Percentiles rank a stretch among this genome's conserved stretches.
phyloP scores from a whole-genome alignment of 2,888 invertebrate species.

The Chesias legatella region DNA sequence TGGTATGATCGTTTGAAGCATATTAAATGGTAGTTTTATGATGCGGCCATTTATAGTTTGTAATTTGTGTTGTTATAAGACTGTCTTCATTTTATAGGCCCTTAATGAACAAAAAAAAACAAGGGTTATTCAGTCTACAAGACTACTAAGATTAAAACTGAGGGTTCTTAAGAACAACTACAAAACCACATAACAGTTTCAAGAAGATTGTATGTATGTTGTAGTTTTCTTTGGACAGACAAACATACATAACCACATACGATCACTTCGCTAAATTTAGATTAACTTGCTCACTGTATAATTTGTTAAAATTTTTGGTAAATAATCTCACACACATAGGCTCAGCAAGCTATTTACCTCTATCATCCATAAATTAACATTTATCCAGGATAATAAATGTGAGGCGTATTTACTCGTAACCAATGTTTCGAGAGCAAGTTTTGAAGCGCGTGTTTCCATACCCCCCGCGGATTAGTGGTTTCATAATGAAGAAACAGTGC shows the following conservation, averaged over 20 bases:
- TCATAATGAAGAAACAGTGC: conserved; percentile 17
- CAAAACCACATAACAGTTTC: no score
- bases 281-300: no score
- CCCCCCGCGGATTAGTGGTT: conserved; percentile 13
- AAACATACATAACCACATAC: no score
- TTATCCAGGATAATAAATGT: conserved; percentile 7
- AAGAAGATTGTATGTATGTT: no score
- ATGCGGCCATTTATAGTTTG: conserved; percentile 11
- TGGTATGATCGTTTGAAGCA: conserved; percentile 16
- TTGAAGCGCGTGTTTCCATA: conserved; percentile 4
- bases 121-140: no score
- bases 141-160: no score
- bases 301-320: no score
- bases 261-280: no score
- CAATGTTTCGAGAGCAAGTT: conserved; percentile 11
- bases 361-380: conserved; percentile 5
- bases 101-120: not conserved
- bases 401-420: conserved; percentile 9
- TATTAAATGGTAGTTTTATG: conserved; percentile 20
- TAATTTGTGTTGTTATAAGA: conserved; percentile 5
- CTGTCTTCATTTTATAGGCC: not conserved
- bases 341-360: no score
- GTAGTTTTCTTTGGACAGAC: no score
- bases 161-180: no score
- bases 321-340: no score